phyloP scores from a whole-genome alignment of 2,113 vertebrate genomes.

The Daboia siamensis region DNA sequence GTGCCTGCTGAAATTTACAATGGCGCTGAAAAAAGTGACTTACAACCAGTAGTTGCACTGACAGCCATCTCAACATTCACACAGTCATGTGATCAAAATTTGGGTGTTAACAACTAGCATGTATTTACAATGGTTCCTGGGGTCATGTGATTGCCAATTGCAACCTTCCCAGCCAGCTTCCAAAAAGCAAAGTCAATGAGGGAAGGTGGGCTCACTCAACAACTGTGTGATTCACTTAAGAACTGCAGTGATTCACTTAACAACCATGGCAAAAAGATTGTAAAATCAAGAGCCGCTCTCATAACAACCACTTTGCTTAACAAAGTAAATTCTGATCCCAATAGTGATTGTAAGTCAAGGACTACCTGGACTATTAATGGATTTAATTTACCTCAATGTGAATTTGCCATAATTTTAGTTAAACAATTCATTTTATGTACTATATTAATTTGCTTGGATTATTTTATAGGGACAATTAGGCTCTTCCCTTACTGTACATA shows the following conservation, averaged over 20 bases:
- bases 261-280: not conserved
- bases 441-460: constrained; percentile 51
- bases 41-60: not conserved
- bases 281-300: not conserved
- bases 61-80: not conserved
- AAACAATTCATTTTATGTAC: constrained; percentile 19
- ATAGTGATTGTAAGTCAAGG: not conserved
- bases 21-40: not conserved
- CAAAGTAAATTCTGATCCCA: not conserved
- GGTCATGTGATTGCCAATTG: not conserved
- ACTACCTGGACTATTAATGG: not conserved
- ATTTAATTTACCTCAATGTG: not conserved
- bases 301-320: not conserved
- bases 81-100: not conserved
- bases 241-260: not conserved
- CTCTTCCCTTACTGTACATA: constrained; percentile 11
- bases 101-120: not conserved
- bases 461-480: constrained; percentile 57
- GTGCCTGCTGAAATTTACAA: not conserved
- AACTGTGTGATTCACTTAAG: not conserved
- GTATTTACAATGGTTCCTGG: not conserved
- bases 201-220: not conserved
- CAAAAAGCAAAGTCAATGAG: not conserved
- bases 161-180: not conserved
- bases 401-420: not conserved